These are phyloP conservation scores for Lampropteryx suffumata DNA, from an alignment of 2,888 invertebrate genomes.

Conservation along the genomic window DNA sequence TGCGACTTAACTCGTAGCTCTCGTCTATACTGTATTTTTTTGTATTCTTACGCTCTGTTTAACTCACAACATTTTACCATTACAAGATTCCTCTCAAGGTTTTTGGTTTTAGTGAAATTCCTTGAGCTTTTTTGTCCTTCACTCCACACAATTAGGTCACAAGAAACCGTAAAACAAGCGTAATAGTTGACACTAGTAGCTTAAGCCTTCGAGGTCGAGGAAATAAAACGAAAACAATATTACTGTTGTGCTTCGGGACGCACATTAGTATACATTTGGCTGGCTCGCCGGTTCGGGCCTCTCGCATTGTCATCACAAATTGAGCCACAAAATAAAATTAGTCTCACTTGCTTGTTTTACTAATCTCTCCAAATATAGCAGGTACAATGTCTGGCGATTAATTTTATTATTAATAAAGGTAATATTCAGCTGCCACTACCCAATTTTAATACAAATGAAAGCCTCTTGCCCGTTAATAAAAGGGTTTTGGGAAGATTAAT, in stretches of 20 bases:
- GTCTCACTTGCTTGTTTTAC: slow-evolving; percentile 36
- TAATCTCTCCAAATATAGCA: slow-evolving; percentile 30
- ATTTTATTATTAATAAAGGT: slow-evolving; percentile 25
- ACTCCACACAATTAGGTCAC: slow-evolving; percentile 58
- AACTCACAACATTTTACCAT: too few species aligned
- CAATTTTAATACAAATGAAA: slow-evolving; percentile 46
- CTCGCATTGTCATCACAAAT: slow-evolving; percentile 67
- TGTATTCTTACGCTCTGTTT: too few species aligned
- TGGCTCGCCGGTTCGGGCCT: slow-evolving; percentile 43
- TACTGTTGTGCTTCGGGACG: slow-evolving; percentile 65
- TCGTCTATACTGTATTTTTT: too few species aligned
- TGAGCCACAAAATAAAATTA: slow-evolving; percentile 71
- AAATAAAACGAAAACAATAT: slow-evolving; percentile 77
- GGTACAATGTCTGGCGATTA: slow-evolving; percentile 30
- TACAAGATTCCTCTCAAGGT: too few species aligned
- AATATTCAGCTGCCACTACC: slow-evolving; percentile 30
- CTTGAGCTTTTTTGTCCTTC: slow-evolving; percentile 43
- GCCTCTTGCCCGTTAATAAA: slow-evolving; percentile 40
- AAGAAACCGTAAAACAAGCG: slow-evolving; percentile 63
- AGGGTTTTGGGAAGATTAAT: slow-evolving; percentile 53
- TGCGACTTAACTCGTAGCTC: too few species aligned
- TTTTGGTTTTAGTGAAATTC: too few species aligned
- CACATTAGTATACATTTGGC: slow-evolving; percentile 80
- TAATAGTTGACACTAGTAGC: slow-evolving; percentile 72
- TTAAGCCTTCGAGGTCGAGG: slow-evolving; percentile 67